Conservation (phyloP, 2,888 invertebrate species). For the Idaea dimidiata region DNA sequence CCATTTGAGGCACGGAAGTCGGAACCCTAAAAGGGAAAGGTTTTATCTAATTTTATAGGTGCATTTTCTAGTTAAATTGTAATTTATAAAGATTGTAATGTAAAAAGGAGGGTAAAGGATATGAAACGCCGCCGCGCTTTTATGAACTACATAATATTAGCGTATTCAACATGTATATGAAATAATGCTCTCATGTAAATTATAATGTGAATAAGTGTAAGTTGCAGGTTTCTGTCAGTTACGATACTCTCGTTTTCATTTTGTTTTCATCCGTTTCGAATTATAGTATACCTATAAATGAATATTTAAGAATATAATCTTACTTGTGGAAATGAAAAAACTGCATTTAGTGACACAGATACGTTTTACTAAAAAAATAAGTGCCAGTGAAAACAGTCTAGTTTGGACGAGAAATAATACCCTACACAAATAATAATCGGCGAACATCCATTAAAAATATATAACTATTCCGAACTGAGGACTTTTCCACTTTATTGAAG, state of each 20-base stretch:
- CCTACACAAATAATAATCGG: no score
- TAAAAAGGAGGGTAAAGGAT: conserved; percentile 22
- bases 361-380: no score
- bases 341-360: no score
- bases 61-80: conserved; percentile 2
- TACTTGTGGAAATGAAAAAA: no score
- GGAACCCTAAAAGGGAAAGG: background rate
- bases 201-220: conserved; percentile 38
- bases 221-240: background rate
- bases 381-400: no score
- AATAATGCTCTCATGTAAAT: conserved; percentile 44
- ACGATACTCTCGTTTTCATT: background rate
- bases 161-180: conserved; percentile 25
- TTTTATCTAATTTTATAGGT: background rate
- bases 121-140: conserved; percentile 35
- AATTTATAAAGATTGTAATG: conserved; percentile 14
- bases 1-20: conserved; percentile 2
- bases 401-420: no score
- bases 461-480: no score
- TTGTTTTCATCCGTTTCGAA: conserved; percentile 10
- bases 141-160: conserved; percentile 13
- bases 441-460: no score
- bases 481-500: no score
- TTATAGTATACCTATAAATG: conserved; percentile 10
- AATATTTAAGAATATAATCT: no score